Percentiles rank a stretch among this genome's conserved stretches.
Evolutionary conservation across 2,888 invertebrate genomes (phyloP).

Genomic region (Drosophila tanythrix): DNA sequence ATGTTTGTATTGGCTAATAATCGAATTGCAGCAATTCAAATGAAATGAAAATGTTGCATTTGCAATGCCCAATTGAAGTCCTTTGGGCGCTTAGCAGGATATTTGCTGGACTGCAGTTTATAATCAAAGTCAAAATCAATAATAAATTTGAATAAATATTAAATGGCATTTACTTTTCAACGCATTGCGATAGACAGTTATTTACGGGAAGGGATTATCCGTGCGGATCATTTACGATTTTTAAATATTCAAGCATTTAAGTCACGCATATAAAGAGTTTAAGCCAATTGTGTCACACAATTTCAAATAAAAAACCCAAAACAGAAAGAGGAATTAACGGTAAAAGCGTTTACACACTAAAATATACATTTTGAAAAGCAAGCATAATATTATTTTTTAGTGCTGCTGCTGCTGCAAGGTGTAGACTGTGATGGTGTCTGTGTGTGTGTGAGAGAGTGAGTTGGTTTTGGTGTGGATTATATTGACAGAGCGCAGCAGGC

Average conservation of each 20-base stretch:
- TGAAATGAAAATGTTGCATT: slow-evolving; percentile 7
- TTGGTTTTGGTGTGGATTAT: slow-evolving; percentile 15
- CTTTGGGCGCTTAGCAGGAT: slow-evolving; percentile 23
- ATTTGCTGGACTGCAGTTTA: slow-evolving; percentile 16
- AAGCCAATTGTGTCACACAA: slow-evolving; percentile 4
- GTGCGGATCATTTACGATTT: slow-evolving; percentile 16
- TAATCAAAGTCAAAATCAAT: slow-evolving; percentile 65
- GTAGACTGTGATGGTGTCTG: slow-evolving; percentile 56
- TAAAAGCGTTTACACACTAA: slow-evolving; percentile 66
- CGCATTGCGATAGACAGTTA: slow-evolving; percentile 22
- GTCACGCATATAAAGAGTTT: background rate
- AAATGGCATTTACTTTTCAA: slow-evolving; percentile 50
- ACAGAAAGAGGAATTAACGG: slow-evolving; percentile 34
- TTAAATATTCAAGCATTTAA: slow-evolving; percentile 7
- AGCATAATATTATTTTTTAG: slow-evolving; percentile 61
- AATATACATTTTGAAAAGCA: slow-evolving; percentile 55
- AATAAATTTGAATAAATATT: slow-evolving; percentile 68
- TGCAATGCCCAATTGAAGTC: slow-evolving; percentile 1
- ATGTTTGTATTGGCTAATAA: background rate
- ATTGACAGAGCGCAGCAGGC: slow-evolving; percentile 47
- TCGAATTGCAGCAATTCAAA: slow-evolving; percentile 5
- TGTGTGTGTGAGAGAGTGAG: slow-evolving; percentile 20
- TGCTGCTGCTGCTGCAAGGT: slow-evolving; percentile 55
- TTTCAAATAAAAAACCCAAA: background rate
- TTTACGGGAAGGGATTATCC: slow-evolving; percentile 21